Base-by-base conservation (phyloP, 1,140 invertebrate species). In the Zaprionus camerounensis region DNA sequence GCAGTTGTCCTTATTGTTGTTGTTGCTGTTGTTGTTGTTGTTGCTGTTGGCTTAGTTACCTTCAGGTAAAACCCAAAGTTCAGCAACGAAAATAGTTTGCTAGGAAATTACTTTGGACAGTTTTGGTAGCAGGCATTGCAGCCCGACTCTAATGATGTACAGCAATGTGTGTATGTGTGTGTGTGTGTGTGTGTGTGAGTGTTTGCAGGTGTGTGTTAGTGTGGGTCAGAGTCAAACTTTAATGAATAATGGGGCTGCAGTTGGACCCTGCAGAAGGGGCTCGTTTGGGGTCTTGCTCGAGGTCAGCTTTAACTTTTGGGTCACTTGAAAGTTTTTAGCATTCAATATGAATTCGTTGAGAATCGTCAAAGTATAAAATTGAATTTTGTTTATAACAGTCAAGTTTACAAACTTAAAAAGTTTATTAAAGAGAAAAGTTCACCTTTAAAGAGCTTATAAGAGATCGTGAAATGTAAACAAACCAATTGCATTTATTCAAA, bases 11-110 rank as follows among this genome's bases (percentile, higher is more conserved):
- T 28, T 9, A 11, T 11, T 38, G 55, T 22, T 41, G 49, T 31
- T 20, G 20, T 1, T 20, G 20, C 1, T 20, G 20, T 1, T 17
- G 13, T 17, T 62, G n/a, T 24, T 71, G 36, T 31, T 59, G 44
- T 53, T 28, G 11, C 51, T 44, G 71, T 46, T 66, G 31, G 20
- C 28, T 17, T 34, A 13, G 28, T 59, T 68, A 56, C 56, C 34
- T 74, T 57, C 20, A 17, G 62, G 51, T 53, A 11, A 38, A 64
- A 51, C 71, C 68, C 81, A 78, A 81, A 85, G 82, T 85, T 85
- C 71, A 81, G 59, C 26, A 58, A 46, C 82, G 34, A 79, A 78
- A 85, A 86, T 79, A 85, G 78, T 85, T 81, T 72, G 46, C 59
- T 15, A 26, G 34, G 44, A 71, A 76, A 71, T 65, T 76, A 71